These are phyloP conservation scores for Panthera uncia DNA, from an alignment of 2,113 vertebrate genomes.

Conservation along the genomic window DNA sequence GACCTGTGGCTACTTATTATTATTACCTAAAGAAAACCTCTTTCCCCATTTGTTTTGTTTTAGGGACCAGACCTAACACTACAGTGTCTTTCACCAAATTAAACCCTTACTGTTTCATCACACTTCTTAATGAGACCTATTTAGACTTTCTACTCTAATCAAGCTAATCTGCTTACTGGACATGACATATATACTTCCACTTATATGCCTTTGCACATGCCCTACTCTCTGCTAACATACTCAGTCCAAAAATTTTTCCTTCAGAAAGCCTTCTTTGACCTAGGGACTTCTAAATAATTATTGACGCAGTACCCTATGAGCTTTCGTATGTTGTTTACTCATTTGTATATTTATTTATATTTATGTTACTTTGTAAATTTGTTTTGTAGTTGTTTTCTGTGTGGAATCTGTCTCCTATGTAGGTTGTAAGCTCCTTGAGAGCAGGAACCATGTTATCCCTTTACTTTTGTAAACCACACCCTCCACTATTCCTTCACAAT, in stretches of 20 bases:
- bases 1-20: neutral
- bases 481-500: neutral
- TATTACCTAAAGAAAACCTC: conserved; percentile 30
- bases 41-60: conserved; percentile 47
- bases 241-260: conserved; percentile 17
- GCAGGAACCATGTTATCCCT: conserved; percentile 26
- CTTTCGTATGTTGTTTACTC: conserved; percentile 50
- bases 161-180: conserved; percentile 57
- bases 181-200: conserved; percentile 28
- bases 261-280: conserved; percentile 15
- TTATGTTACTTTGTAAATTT: conserved; percentile 65
- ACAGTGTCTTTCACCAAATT: conserved; percentile 14
- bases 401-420: conserved; percentile 4
- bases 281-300: conserved; percentile 24
- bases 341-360: conserved; percentile 70
- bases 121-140: conserved; percentile 18
- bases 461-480: conserved; percentile 39
- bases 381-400: conserved; percentile 41
- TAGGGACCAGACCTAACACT: conserved; percentile 29
- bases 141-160: conserved; percentile 49
- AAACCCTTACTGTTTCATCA: conserved; percentile 14
- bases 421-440: conserved; percentile 65
- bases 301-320: conserved; percentile 38
- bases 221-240: neutral
- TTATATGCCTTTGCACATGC: conserved; percentile 36